Conservation (phyloP, 2,888 invertebrate genomes). For the Tyria jacobaeae region DNA sequence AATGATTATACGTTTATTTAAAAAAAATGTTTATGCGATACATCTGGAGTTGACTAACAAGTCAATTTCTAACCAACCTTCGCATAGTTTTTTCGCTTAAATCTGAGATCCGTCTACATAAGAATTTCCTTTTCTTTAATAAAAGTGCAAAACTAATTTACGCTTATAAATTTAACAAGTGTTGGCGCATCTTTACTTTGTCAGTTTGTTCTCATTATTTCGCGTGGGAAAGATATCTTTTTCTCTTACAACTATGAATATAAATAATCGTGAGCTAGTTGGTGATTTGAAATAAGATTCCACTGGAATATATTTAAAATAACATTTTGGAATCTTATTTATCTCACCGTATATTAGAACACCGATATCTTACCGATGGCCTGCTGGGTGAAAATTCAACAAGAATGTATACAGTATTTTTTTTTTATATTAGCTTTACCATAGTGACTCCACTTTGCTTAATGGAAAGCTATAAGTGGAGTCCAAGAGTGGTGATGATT, state of each 20-base stretch:
- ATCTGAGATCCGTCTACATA: not conserved
- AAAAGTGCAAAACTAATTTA: not conserved
- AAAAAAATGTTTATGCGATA: too few species aligned
- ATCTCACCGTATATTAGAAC: not conserved
- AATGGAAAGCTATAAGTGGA: too few species aligned
- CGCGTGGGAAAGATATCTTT: constrained; percentile 15
- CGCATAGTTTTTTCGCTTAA: not conserved
- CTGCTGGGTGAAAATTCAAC: too few species aligned
- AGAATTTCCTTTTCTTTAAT: not conserved
- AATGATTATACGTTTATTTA: too few species aligned
- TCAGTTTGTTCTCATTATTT: constrained; percentile 11
- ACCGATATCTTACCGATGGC: not conserved
- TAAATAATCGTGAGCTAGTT: constrained; percentile 31
- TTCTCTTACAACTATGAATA: constrained; percentile 13
- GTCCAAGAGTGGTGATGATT: too few species aligned
- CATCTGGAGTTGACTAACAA: not conserved
- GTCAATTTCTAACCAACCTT: not conserved
- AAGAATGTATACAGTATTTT: too few species aligned
- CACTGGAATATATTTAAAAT: constrained; percentile 27
- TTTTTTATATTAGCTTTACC: too few species aligned
- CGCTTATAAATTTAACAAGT: not conserved
- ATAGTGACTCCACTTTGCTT: too few species aligned
- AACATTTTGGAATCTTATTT: not conserved
- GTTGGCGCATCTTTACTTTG: not conserved
- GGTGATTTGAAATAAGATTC: constrained; percentile 5